phyloP scores from a whole-genome alignment of 1,140 invertebrate genomes.

The Gonatopus flavifemur region DNA sequence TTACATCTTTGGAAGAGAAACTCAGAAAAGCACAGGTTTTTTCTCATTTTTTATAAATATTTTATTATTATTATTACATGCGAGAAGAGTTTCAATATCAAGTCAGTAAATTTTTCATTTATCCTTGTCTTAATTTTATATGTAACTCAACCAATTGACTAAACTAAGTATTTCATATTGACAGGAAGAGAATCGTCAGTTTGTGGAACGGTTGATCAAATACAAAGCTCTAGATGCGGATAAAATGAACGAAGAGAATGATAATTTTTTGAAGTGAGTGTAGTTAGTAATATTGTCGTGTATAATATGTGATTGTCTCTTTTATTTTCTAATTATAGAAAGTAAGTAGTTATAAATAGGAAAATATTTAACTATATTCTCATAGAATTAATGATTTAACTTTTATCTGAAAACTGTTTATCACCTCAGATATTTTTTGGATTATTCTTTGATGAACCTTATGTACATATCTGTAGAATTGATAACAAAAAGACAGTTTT shows the following conservation, averaged over 20 bases:
- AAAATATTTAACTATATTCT: too few relatives aligned
- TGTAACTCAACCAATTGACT: constrained; percentile 1
- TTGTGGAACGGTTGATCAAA: constrained; percentile 85
- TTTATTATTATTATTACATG: neutral
- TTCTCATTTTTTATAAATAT: constrained; percentile 2
- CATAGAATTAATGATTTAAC: too few relatives aligned
- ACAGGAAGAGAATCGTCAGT: constrained; percentile 85
- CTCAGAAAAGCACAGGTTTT: constrained; percentile 78
- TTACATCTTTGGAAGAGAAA: constrained; percentile 86
- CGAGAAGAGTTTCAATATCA: neutral
- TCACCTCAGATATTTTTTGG: too few relatives aligned
- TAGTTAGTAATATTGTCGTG: too few relatives aligned
- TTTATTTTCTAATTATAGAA: too few relatives aligned
- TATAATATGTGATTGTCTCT: too few relatives aligned
- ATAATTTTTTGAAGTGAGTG: constrained; percentile 83
- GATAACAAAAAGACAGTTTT: too few relatives aligned
- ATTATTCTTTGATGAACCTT: too few relatives aligned
- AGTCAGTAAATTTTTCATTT: neutral
- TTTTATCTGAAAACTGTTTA: too few relatives aligned
- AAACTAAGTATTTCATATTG: constrained; percentile 43
- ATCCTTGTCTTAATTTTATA: neutral
- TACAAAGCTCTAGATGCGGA: constrained; percentile 93
- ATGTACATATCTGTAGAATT: too few relatives aligned
- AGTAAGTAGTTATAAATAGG: too few relatives aligned
- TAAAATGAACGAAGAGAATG: constrained; percentile 92